A percentile compares a stretch with the other conserved stretches of the same genome.
These are phyloP conservation scores for Gadus chalcogrammus DNA, from an alignment of 2,113 vertebrate species.

Conservation along the genomic window DNA sequence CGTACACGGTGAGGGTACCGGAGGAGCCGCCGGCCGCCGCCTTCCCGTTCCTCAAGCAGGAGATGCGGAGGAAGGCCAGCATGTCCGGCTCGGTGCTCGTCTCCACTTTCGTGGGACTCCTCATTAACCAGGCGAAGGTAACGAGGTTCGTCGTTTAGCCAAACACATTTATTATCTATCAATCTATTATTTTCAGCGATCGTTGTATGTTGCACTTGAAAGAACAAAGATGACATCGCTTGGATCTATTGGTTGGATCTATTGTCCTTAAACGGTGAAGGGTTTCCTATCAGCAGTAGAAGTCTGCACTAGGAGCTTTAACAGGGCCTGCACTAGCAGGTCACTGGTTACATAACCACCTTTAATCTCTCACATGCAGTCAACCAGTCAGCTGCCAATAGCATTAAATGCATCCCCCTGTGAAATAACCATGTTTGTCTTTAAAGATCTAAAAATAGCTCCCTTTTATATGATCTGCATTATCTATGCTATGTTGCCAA, in stretches of 20 bases:
- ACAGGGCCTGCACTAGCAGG: conserved; percentile 46
- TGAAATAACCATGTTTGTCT: background rate
- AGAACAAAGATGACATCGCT: background rate
- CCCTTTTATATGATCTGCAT: background rate
- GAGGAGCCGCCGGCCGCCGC: conserved; percentile 80
- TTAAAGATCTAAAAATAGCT: background rate
- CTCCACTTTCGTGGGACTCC: conserved; percentile 90
- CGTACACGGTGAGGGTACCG: conserved; percentile 88
- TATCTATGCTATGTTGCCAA: conserved; percentile 1
- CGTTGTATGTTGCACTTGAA: no score
- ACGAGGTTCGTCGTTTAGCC: no score
- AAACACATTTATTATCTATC: no score
- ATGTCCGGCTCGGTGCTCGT: conserved; percentile 87
- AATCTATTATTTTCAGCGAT: background rate
- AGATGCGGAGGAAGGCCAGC: conserved; percentile 78
- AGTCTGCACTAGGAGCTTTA: conserved; percentile 8
- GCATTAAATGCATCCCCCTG: background rate
- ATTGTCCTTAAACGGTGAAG: conserved; percentile 29
- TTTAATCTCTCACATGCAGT: conserved; percentile 52
- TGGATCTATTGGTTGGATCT: background rate
- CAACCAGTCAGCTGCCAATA: conserved; percentile 2
- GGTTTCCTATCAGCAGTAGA: conserved; percentile 45
- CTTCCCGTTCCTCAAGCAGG: conserved; percentile 82
- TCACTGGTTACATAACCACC: conserved; percentile 63
- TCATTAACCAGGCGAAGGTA: conserved; percentile 97